Base-by-base conservation (phyloP, 2,797 vertebrate species). In the Centropyge bicolor region DNA sequence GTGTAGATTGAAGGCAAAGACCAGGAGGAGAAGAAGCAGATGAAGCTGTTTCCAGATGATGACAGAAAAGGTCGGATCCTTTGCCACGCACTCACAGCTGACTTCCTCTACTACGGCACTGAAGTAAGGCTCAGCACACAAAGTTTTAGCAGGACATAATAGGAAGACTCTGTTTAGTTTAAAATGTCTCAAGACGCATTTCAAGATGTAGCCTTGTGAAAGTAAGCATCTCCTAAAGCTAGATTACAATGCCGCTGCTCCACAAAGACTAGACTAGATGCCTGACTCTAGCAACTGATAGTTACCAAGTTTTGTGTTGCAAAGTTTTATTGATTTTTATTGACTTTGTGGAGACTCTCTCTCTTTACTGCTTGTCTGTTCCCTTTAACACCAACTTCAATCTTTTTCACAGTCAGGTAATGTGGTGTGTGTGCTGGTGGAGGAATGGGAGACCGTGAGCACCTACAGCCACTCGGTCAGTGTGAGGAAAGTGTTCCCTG, bases 101-200 rank as follows among this genome's bases (percentile, higher is more conserved):
- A 99, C 80, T 99, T 99, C 94, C 97, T 99, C 69, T 96, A 98
- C 93, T 99, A 97, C 14, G 96, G 97, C 83, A 98, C 98, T 40
- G 97, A 99, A 81, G 98, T 99, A 94, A 86, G 96, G 92, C 84
- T 69, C 65, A 20, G 49, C 55, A 45, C 27, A 38, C 16, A 8
- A 16, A 22, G 41, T 45, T 49, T 22, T n/a, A 20, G 40, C 14
- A 56, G 8, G 40, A 10, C 7, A 46, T 43, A 22, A 57, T 22
- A 63, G 8, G 20, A 20, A 11, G 1, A 24, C 3, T 4, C 22
- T 24, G 14, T 43, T 52, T 24, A 38, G 20, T 48, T 75, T 59
- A 31, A 31, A 31, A 31, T 31, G 27, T 27, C 38, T 55, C 8
- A 9, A 60, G 45, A 12, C 20, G 27, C 27, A 31, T 22, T 17